A percentile compares a stretch with the other conserved stretches of the same genome.
Conservation (phyloP, 35 echinoderm and acorn worm species). For the Hemicentrotus pulcherrimus region DNA sequence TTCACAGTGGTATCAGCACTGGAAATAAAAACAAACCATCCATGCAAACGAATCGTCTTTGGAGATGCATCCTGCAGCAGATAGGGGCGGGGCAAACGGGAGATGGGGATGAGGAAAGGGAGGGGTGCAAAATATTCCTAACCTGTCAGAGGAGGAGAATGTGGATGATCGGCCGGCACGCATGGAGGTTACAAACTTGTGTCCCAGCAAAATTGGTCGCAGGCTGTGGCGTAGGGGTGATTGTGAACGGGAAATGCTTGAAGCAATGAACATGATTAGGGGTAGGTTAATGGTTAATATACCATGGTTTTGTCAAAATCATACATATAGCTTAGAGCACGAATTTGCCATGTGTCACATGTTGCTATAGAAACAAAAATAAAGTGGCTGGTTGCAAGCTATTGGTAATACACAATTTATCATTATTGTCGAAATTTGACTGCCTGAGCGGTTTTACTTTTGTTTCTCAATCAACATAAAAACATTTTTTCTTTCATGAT, state of each 20-base stretch:
- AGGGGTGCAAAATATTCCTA: conserved; percentile 30
- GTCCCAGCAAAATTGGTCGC: conserved; percentile 42
- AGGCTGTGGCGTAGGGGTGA: conserved; percentile 51
- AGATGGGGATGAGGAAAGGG: neutral
- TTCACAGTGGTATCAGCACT: too few species aligned
- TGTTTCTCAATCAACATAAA: too few species aligned
- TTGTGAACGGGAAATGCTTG: conserved; percentile 46
- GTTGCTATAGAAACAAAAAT: neutral
- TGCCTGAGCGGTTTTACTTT: too few species aligned
- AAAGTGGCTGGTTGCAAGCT: too few species aligned
- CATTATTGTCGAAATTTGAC: too few species aligned
- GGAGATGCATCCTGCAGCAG: too few species aligned
- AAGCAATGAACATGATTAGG: conserved; percentile 23
- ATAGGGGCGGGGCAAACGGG: neutral
- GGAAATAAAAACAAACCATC: too few species aligned
- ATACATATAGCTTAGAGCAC: neutral
- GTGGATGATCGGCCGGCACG: conserved; percentile 47
- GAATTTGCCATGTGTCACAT: neutral
- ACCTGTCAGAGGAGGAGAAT: conserved; percentile 48
- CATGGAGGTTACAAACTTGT: conserved; percentile 43
- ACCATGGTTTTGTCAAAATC: neutral
- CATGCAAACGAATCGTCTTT: too few species aligned
- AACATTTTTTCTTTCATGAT: too few species aligned
- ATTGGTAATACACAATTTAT: too few species aligned
- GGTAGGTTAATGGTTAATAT: neutral